A percentile compares a stretch with the other conserved stretches of the same genome.
phyloP scores from a whole-genome alignment of 2,113 vertebrate genomes.

The Callaeas wilsoni region DNA sequence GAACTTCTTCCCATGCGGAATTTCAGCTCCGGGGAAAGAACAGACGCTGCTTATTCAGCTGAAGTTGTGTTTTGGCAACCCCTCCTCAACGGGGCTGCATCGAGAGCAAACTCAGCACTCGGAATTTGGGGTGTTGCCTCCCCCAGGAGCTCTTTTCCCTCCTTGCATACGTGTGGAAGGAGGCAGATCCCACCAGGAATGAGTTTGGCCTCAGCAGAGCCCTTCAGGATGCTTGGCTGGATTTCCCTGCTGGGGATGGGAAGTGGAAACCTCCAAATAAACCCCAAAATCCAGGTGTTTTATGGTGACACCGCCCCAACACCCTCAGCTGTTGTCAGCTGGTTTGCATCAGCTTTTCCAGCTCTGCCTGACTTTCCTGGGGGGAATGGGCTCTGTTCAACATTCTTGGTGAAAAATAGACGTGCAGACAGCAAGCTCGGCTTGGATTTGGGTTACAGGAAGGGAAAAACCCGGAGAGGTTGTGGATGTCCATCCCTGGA shows the following conservation, averaged over 20 bases:
- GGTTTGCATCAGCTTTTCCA: not conserved
- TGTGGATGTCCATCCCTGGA: not conserved
- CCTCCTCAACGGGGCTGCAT: not conserved
- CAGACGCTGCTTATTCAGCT: slow-evolving; percentile 37
- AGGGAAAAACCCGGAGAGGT: not conserved
- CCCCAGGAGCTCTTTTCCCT: not conserved
- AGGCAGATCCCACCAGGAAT: not conserved
- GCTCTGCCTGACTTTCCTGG: not conserved
- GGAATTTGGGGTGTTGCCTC: not conserved
- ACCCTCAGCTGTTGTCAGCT: not conserved
- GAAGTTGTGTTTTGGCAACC: not conserved
- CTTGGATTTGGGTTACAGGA: not conserved
- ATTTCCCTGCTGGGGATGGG: not conserved
- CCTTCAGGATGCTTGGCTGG: not conserved
- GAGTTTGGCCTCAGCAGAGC: not conserved
- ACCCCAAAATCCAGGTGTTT: not conserved
- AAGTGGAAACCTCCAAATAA: not conserved
- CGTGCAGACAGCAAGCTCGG: not conserved
- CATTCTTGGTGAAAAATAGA: not conserved
- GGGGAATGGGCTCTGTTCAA: accelerated
- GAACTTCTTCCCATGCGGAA: not conserved
- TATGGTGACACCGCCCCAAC: not conserved
- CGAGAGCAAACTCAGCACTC: not conserved
- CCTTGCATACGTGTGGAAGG: not conserved
- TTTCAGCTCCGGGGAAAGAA: slow-evolving; percentile 22